A percentile compares a stretch with the other conserved stretches of the same genome.
Evolutionary conservation across 1,140 invertebrate species (phyloP).

Genomic region (Drosophila kohkoa): DNA sequence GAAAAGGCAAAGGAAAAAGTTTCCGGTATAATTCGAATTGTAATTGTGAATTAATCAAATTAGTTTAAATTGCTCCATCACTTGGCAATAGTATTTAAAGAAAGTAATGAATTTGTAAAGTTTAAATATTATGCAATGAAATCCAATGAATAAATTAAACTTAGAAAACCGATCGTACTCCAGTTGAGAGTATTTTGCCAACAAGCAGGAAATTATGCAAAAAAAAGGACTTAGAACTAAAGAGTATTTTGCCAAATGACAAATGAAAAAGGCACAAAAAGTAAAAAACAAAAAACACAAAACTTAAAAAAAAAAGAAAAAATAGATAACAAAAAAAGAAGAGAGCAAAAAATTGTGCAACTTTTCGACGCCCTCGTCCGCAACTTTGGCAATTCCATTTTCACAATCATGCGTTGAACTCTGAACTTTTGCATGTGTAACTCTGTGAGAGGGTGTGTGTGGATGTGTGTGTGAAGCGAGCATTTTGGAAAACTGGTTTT

Average conservation of each 20-base stretch:
- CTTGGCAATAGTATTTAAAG: no score
- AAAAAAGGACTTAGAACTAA: slow-evolving; percentile 40
- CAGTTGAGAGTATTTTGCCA: slow-evolving; percentile 4
- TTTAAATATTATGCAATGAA: not conserved
- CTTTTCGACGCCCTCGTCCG: slow-evolving; percentile 54
- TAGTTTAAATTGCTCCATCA: no score
- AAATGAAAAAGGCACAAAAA: slow-evolving; percentile 31
- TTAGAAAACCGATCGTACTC: no score
- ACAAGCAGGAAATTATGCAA: slow-evolving; percentile 70
- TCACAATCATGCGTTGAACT: slow-evolving; percentile 81
- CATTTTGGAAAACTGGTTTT: slow-evolving; percentile 74
- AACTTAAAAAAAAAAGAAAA: slow-evolving; percentile 30
- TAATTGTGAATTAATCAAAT: no score
- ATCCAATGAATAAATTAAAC: not conserved
- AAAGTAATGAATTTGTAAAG: no score
- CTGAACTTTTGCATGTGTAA: slow-evolving; percentile 67
- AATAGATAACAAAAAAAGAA: slow-evolving; percentile 32
- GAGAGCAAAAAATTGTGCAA: slow-evolving; percentile 43
- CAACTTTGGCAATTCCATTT: slow-evolving; percentile 81
- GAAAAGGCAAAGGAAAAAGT: no score
- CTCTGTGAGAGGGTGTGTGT: slow-evolving; percentile 25
- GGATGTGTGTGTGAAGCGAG: slow-evolving; percentile 26
- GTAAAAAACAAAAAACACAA: slow-evolving; percentile 27
- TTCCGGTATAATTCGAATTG: no score
- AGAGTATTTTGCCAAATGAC: slow-evolving; percentile 52